Base-by-base conservation (phyloP, 2,797 vertebrate species). In the Notolepis coatsorum region DNA sequence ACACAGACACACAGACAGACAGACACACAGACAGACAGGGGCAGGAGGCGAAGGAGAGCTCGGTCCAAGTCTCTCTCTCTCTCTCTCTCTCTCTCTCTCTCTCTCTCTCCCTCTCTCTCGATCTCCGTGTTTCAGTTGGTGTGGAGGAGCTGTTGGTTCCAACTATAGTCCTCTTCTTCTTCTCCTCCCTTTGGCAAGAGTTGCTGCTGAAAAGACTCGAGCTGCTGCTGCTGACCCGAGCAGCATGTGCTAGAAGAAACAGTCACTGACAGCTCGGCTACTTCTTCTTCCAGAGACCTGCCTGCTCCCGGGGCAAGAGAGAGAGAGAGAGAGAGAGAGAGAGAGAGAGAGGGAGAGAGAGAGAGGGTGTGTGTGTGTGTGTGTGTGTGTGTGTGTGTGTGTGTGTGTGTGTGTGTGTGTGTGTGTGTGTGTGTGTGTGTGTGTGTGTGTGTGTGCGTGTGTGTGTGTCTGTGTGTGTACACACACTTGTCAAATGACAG, bases 221-320 rank as follows among this genome's bases (percentile, higher is more conserved):
- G 82, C 67, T 1, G 75, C n/a, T n/a, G n/a, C n/a, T 79, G 75
- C 74, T 13, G 72, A 81, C 70, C 81, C 74, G 13, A 56, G n/a
- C n/a, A 84, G 74, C 72, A 68, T 88, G 84, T 81, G 81, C 78
- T 71, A 37, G 71, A 59, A 79, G 71, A 59, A 79, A 65, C 81
- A 84, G 83, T 80, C 74, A 61, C 73, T 82, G 81, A 83, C 83
- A 82, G 84, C 83, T 80, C 57, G 73, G 71, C 84, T 84, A 78
- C 79, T 80, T 85, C 61, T 84, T 78, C 79, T 80, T 85, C 61
- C 80, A 81, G 73, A 42, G 86, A 89, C 86, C 85, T 85, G 82
- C 84, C n/a, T 81, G 79, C 79, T 79, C 66, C 8, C n/a, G n/a
- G n/a, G n/a, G n/a, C n/a, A n/a, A n/a, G 65, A 67, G 65, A 49